Evolutionary conservation across 2,888 invertebrate genomes (phyloP).

Genomic region (Drosophila gaucha): DNA sequence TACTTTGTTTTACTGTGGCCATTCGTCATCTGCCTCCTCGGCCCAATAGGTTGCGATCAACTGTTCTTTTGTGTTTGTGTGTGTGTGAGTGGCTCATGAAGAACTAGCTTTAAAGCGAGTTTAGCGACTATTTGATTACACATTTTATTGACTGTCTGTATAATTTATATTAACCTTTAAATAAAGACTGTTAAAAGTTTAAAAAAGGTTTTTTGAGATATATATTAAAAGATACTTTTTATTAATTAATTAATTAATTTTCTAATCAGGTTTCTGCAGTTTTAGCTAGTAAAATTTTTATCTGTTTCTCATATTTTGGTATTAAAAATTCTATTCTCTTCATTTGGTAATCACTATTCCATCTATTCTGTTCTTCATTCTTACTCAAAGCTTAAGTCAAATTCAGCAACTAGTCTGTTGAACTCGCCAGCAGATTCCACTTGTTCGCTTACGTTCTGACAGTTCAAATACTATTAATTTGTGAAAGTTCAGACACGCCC

Average conservation of each 20-base stretch:
- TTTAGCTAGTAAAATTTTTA: too few relatives aligned
- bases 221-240: too few relatives aligned
- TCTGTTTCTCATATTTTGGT: too few relatives aligned
- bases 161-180: neutral
- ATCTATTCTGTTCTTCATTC: slow-evolving; percentile 47
- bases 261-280: too few relatives aligned
- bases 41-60: slow-evolving; percentile 24
- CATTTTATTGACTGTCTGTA: neutral
- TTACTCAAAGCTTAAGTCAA: slow-evolving; percentile 62
- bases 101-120: slow-evolving; percentile 3
- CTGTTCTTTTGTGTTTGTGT: neutral
- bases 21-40: slow-evolving; percentile 31
- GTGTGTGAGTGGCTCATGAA: neutral
- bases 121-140: slow-evolving; percentile 1
- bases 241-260: too few relatives aligned
- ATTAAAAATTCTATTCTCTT: slow-evolving; percentile 65
- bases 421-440: slow-evolving; percentile 47
- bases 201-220: too few relatives aligned
- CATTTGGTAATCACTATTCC: slow-evolving; percentile 19
- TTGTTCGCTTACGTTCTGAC: slow-evolving; percentile 13
- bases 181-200: neutral
- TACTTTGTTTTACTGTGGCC: slow-evolving; percentile 13
- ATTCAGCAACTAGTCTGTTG: slow-evolving; percentile 42
- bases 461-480: slow-evolving; percentile 73
- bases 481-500: slow-evolving; percentile 77